Conservation (phyloP, 1,140 invertebrate species). For the Cephus cinctus region DNA sequence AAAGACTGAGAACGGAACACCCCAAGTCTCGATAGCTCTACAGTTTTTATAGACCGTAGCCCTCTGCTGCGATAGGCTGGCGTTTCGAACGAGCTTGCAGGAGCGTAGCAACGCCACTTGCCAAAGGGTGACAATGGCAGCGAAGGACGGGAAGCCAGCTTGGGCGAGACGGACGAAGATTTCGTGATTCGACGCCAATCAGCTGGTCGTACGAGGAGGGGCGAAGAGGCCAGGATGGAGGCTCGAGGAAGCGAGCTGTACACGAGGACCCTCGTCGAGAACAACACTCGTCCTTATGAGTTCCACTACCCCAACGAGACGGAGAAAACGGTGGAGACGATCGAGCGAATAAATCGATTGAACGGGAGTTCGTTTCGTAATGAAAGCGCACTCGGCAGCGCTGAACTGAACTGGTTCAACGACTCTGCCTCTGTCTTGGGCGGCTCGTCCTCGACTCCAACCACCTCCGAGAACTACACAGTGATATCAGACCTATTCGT, state of each 20-base stretch:
- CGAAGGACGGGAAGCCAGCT: conserved; percentile 8
- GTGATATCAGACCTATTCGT: conserved; percentile 47
- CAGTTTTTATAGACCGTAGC: no score
- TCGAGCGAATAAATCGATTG: conserved; percentile 1
- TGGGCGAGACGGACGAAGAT: conserved; percentile 25
- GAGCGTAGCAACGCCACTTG: not conserved
- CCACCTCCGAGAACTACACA: conserved; percentile 44
- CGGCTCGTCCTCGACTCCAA: conserved; percentile 16
- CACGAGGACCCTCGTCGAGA: conserved; percentile 21
- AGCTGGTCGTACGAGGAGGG: not conserved
- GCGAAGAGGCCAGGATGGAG: not conserved
- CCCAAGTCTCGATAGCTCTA: not conserved
- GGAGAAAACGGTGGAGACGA: no score
- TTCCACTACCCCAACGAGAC: conserved; percentile 34
- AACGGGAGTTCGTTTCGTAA: not conserved
- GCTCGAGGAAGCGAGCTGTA: conserved; percentile 17
- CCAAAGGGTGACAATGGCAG: not conserved
- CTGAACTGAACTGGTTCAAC: not conserved
- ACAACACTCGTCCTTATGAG: conserved; percentile 21
- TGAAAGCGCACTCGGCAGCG: conserved; percentile 10
- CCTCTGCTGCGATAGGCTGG: not conserved
- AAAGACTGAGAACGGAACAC: not conserved
- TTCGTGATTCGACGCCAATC: no score
- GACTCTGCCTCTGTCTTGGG: conserved; percentile 9
- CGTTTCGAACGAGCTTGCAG: not conserved